A percentile compares a stretch with the other conserved stretches of the same genome.
phyloP scores from a whole-genome alignment of 2,113 vertebrate genomes.

The Corythornis madagascariensis region DNA sequence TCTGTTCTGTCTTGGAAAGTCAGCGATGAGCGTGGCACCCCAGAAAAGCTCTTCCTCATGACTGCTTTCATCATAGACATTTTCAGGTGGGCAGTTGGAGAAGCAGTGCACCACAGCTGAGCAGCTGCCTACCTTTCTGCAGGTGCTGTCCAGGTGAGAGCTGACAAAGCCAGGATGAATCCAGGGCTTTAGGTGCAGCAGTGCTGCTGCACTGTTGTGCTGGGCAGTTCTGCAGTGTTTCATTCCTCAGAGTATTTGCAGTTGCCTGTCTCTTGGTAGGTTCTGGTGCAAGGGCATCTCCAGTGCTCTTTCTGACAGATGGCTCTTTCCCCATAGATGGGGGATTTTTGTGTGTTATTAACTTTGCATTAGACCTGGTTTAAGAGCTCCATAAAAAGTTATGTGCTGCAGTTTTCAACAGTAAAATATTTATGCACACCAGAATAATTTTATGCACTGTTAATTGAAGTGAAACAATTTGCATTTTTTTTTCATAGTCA shows the following conservation, averaged over 20 bases:
- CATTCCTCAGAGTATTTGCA: neutral
- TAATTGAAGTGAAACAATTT: slow-evolving; percentile 28
- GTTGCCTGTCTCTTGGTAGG: neutral
- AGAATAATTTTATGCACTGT: slow-evolving; percentile 33
- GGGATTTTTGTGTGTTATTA: neutral
- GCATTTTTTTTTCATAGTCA: neutral
- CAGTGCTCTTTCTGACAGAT: neutral
- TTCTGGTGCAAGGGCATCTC: neutral
- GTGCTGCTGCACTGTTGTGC: neutral
- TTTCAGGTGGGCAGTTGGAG: neutral
- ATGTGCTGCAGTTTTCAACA: neutral
- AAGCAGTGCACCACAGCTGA: fast-evolving
- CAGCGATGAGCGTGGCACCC: neutral
- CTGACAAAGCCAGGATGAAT: neutral
- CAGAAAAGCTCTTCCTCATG: neutral
- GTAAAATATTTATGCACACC: slow-evolving; percentile 13
- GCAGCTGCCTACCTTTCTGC: neutral
- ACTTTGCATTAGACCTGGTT: slow-evolving; percentile 23
- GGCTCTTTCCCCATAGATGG: neutral
- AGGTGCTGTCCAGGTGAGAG: neutral
- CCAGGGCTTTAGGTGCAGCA: neutral
- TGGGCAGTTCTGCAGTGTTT: neutral
- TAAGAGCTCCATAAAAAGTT: slow-evolving; percentile 47
- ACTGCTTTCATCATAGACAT: neutral
- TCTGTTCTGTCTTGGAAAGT: neutral